Evolutionary conservation across 2,113 vertebrate species (phyloP).

Genomic region (Odontophorus gujanensis): DNA sequence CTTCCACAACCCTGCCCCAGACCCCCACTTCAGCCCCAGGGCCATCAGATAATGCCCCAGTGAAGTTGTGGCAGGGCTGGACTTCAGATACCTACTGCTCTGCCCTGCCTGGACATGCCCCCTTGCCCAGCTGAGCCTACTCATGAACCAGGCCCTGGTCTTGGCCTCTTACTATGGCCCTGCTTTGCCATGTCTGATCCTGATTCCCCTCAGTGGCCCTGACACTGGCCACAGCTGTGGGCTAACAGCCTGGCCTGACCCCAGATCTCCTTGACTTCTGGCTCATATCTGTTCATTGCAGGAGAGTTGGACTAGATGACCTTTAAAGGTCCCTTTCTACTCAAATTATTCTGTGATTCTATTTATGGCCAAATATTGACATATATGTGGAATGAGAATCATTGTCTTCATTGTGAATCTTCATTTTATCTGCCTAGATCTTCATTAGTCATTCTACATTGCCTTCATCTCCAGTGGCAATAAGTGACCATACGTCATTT

Average conservation of each 20-base stretch:
- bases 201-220: not conserved
- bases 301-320: no score
- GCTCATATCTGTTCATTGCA: not conserved
- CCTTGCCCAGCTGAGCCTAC: not conserved
- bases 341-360: no score
- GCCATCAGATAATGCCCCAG: not conserved
- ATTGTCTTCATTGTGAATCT: not conserved
- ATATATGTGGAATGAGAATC: not conserved
- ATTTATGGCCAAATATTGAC: not conserved
- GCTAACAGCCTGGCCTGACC: not conserved
- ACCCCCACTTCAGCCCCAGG: not conserved
- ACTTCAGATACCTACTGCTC: not conserved
- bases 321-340: no score
- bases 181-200: not conserved
- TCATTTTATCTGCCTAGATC: not conserved
- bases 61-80: accelerated
- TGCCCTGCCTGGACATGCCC: not conserved
- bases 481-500: not conserved
- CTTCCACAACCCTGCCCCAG: not conserved
- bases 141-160: accelerated
- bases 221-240: not conserved
- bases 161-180: not conserved
- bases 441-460: not conserved
- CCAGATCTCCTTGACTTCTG: accelerated
- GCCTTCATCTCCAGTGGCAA: not conserved